phyloP scores from a whole-genome alignment of 1,140 invertebrate species.

The Drosophila albomicans region DNA sequence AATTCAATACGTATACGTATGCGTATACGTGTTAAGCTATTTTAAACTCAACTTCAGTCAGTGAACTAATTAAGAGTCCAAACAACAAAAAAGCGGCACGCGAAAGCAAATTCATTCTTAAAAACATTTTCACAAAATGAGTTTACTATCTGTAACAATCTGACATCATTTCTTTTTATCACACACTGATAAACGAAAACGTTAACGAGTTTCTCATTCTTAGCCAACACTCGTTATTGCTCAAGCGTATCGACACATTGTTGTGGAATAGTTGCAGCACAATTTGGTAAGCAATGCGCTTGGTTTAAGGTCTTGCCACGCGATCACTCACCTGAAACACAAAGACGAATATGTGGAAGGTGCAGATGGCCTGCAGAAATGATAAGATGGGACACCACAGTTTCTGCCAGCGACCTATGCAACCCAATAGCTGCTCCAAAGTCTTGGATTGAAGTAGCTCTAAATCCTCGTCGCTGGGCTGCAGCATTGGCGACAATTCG shows the following conservation, averaged over 20 bases:
- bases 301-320: conserved; percentile 45
- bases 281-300: conserved; percentile 24
- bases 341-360: conserved; percentile 82
- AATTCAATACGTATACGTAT: conserved; percentile 3
- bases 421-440: conserved; percentile 86
- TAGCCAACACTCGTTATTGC: conserved; percentile 4
- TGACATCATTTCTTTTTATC: conserved; percentile 19
- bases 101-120: conserved; percentile 13
- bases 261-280: conserved; percentile 7
- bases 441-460: conserved; percentile 60
- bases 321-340: conserved; percentile 83
- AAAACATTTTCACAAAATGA: conserved; percentile 6
- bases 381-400: conserved; percentile 89
- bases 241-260: conserved; percentile 41
- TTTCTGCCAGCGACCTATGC: conserved; percentile 89
- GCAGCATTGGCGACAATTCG: conserved; percentile 68
- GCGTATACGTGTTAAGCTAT: conserved; percentile 6
- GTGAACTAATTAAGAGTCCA: conserved; percentile 15
- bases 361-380: conserved; percentile 85
- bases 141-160: conserved; percentile 10
- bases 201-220: conserved; percentile 16
- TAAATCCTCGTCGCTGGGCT: conserved; percentile 43
- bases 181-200: conserved; percentile 3
- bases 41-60: conserved; percentile 21
- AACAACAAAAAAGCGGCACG: not conserved